Conservation (phyloP, 2,888 invertebrate genomes). For the Hirtodrosophila histrioides region DNA sequence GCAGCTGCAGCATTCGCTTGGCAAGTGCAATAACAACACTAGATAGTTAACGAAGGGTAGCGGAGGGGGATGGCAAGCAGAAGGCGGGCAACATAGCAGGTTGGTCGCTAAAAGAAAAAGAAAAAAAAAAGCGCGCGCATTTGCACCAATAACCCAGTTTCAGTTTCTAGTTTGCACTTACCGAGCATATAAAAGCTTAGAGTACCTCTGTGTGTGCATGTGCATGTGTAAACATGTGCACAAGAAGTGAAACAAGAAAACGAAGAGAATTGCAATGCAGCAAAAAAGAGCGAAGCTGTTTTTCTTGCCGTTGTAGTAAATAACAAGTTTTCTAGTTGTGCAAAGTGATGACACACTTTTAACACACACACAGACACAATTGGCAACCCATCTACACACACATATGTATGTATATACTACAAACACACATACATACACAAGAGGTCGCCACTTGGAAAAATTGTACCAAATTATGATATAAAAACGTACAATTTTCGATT, state of each 20-base stretch:
- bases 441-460: no score
- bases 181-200: constrained; percentile 42
- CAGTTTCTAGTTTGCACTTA: constrained; percentile 78
- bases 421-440: no score
- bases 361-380: constrained; percentile 30
- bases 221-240: constrained; percentile 37
- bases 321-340: constrained; percentile 73
- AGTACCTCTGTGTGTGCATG: constrained; percentile 11
- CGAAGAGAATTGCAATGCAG: constrained; percentile 39
- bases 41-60: constrained; percentile 19
- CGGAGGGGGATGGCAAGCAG: constrained; percentile 13
- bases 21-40: constrained; percentile 61
- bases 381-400: constrained; percentile 8
- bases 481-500: no score
- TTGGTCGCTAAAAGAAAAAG: constrained; percentile 18
- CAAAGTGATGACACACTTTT: constrained; percentile 74
- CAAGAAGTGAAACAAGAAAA: constrained; percentile 37
- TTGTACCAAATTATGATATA: no score
- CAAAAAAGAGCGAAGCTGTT: constrained; percentile 29
- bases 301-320: constrained; percentile 55
- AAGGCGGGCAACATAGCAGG: constrained; percentile 17
- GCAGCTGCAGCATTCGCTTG: constrained; percentile 35
- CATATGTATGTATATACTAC: constrained; percentile 8
- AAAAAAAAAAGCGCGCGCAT: constrained; percentile 54
- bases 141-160: constrained; percentile 79